Evolutionary conservation across 2,888 invertebrate species (phyloP).

Genomic region (Ennomos erosarius): DNA sequence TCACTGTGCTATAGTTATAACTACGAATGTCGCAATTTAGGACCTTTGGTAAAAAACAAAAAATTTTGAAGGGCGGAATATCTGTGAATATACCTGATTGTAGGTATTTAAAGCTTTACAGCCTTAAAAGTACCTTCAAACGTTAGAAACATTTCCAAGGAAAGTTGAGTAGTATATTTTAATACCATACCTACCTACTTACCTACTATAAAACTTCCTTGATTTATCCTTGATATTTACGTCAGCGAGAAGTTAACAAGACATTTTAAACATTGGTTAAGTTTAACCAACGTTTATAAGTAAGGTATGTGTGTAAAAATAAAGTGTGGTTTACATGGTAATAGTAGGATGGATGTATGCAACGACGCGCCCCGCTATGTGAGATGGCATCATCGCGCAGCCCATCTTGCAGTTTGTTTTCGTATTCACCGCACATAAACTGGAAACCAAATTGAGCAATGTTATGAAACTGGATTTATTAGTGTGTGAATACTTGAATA

Average conservation of each 20-base stretch:
- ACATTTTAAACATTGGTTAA: constrained; percentile 11
- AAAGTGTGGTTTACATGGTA: constrained; percentile 66
- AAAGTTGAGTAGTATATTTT: no score
- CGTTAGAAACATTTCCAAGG: no score
- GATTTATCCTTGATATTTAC: not conserved
- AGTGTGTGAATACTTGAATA: constrained; percentile 7
- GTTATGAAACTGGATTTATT: constrained; percentile 11
- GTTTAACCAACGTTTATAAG: no score
- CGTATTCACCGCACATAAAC: constrained; percentile 73
- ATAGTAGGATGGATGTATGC: constrained; percentile 75
- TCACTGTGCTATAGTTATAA: no score
- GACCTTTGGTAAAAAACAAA: no score
- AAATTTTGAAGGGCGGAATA: no score
- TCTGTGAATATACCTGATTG: no score
- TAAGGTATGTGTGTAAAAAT: constrained; percentile 14
- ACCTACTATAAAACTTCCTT: no score
- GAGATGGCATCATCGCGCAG: constrained; percentile 58
- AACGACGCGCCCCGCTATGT: constrained; percentile 64
- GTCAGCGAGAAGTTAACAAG: not conserved
- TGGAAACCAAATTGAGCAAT: constrained; percentile 42
- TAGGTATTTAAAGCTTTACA: no score
- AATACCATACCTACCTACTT: no score
- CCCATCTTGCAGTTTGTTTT: constrained; percentile 60
- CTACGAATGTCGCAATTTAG: no score
- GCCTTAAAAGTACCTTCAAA: no score